A percentile compares a stretch with the other conserved stretches of the same genome.
phyloP scores from a whole-genome alignment of 2,797 vertebrate species.

The Chrysolophus pictus region DNA sequence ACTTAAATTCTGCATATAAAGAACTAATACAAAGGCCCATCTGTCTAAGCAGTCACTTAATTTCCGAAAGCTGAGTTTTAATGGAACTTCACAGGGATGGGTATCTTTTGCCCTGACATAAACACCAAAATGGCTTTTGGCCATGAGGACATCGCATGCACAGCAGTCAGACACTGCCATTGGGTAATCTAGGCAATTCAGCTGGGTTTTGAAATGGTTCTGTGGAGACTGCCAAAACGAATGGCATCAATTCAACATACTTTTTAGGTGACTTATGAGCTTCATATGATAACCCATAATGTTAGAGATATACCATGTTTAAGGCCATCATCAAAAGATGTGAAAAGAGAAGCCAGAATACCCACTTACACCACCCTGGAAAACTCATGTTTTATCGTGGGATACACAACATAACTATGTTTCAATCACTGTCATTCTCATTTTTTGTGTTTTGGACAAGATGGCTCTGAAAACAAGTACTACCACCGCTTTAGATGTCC shows the following conservation, averaged over 20 bases:
- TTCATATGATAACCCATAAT: not conserved
- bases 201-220: not conserved
- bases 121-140: not conserved
- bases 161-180: not conserved
- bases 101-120: not conserved
- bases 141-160: not conserved
- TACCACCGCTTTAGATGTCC: not conserved
- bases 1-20: not conserved
- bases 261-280: not conserved
- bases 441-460: not conserved
- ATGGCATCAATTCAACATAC: not conserved
- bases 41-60: not conserved
- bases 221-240: not conserved
- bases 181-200: not conserved
- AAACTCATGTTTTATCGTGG: not conserved
- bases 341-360: not conserved
- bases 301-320: not conserved
- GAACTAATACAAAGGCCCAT: not conserved
- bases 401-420: not conserved
- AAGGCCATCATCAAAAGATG: not conserved
- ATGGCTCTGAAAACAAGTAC: not conserved
- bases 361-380: not conserved
- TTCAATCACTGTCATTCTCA: not conserved
- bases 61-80: not conserved
- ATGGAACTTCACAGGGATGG: not conserved